These are phyloP conservation scores for Kuschelorhynchus macadamiae DNA, from an alignment of 2,888 invertebrate genomes.

Conservation along the genomic window DNA sequence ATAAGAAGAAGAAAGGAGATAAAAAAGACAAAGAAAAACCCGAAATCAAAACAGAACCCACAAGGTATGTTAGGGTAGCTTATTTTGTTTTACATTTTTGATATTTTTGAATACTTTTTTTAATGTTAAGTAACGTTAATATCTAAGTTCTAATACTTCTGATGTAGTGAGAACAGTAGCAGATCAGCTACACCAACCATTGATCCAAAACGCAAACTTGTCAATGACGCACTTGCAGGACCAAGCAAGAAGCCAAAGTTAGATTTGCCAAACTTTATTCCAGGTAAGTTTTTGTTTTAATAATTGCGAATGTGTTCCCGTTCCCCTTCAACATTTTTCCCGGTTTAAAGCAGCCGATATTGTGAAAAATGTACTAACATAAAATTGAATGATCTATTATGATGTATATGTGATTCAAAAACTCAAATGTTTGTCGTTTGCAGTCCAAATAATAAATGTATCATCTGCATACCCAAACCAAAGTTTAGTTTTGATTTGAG, in stretches of 20 bases:
- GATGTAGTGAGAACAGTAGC: slow-evolving; percentile 71
- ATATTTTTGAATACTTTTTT: slow-evolving; percentile 12
- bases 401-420: too few relatives aligned
- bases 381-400: too few relatives aligned
- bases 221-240: slow-evolving; percentile 68
- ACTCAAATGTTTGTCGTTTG: too few relatives aligned
- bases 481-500: too few relatives aligned
- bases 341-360: too few relatives aligned
- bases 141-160: too few relatives aligned
- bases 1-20: slow-evolving; percentile 72
- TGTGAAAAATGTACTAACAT: too few relatives aligned
- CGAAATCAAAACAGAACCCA: slow-evolving; percentile 67
- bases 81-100: neutral
- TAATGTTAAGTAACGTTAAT: too few relatives aligned
- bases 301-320: too few relatives aligned
- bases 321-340: neutral
- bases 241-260: slow-evolving; percentile 73
- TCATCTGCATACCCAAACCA: too few relatives aligned
- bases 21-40: slow-evolving; percentile 66
- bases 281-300: slow-evolving; percentile 67
- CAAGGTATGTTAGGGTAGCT: slow-evolving; percentile 55
- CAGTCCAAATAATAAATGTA: too few relatives aligned
- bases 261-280: slow-evolving; percentile 70
- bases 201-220: slow-evolving; percentile 67
- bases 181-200: slow-evolving; percentile 70